These are phyloP conservation scores for Mizuhopecten yessoensis DNA, from an alignment of 1,140 invertebrate genomes.

Conservation along the genomic window DNA sequence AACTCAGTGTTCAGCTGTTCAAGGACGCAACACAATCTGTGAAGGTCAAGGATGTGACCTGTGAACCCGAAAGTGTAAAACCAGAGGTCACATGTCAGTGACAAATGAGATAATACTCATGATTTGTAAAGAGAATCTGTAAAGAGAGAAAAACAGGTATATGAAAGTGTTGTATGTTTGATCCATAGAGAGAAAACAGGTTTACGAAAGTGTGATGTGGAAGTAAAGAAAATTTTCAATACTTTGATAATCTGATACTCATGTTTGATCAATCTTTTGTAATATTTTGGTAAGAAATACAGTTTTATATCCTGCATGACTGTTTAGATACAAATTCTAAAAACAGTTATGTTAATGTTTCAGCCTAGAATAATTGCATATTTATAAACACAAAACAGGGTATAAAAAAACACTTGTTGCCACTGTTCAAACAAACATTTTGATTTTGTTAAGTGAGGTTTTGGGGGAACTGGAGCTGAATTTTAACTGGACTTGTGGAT, in stretches of 20 bases:
- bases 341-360: no score
- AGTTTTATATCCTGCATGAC: no score
- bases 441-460: neutral
- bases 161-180: neutral
- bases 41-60: neutral
- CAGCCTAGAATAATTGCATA: no score
- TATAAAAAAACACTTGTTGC: no score
- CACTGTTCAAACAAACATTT: neutral
- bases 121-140: no score
- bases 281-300: no score
- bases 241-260: no score
- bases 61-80: neutral
- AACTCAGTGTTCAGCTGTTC: slow-evolving; percentile 79
- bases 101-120: no score
- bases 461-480: neutral
- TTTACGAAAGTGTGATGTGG: neutral
- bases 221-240: no score
- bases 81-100: slow-evolving; percentile 50
- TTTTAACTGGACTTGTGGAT: neutral
- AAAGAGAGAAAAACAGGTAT: slow-evolving; percentile 40
- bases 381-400: no score
- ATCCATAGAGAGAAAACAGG: neutral
- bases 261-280: no score
- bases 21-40: slow-evolving; percentile 60
- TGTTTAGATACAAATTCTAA: no score